phyloP scores from a whole-genome alignment of 2,888 invertebrate genomes.

The Ariolimax columbianus region DNA sequence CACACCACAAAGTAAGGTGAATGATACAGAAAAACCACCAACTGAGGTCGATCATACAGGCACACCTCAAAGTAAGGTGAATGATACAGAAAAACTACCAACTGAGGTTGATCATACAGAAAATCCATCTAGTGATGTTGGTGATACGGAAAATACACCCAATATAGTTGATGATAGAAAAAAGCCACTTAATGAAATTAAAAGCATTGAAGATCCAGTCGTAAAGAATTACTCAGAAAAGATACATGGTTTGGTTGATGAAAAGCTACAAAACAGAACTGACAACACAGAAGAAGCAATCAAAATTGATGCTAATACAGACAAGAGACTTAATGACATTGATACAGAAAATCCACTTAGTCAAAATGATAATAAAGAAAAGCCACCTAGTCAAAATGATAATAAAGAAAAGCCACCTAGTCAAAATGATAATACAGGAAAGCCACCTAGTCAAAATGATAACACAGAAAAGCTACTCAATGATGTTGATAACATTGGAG shows the following conservation, averaged over 20 bases:
- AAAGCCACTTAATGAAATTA: neutral
- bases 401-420: neutral
- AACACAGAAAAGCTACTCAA: neutral
- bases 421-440: neutral
- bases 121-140: neutral
- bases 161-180: neutral
- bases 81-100: neutral
- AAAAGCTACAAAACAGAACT: neutral
- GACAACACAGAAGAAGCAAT: neutral
- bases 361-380: neutral
- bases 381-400: neutral
- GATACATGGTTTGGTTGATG: neutral
- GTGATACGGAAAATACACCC: neutral
- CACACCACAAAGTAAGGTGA: neutral
- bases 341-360: neutral
- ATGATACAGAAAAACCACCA: neutral
- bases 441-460: neutral
- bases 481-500: no score
- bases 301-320: neutral
- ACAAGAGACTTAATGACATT: neutral
- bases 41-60: neutral
- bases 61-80: neutral
- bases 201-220: neutral
- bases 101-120: neutral
- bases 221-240: no score